Evolutionary conservation across 2,888 invertebrate genomes (phyloP).

Genomic region (Lithophane semibrunnea): DNA sequence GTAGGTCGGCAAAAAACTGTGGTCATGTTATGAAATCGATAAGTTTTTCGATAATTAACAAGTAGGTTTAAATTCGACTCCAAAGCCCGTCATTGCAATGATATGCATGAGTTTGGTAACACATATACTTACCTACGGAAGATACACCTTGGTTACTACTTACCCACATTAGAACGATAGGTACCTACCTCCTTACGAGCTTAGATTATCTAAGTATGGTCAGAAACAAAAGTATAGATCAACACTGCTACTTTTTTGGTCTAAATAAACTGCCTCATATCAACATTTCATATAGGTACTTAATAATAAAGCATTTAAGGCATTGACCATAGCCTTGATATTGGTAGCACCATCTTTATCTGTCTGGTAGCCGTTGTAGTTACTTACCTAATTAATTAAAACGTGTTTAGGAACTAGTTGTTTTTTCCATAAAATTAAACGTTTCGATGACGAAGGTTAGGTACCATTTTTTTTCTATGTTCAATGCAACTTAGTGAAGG

Average conservation of each 20-base stretch:
- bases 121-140: too few relatives aligned
- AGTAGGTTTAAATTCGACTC: too few relatives aligned
- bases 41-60: too few relatives aligned
- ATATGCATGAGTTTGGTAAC: too few relatives aligned
- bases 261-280: neutral
- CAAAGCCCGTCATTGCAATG: too few relatives aligned
- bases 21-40: too few relatives aligned
- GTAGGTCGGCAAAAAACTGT: neutral
- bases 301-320: neutral
- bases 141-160: too few relatives aligned
- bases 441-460: neutral
- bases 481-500: neutral
- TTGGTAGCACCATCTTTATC: neutral
- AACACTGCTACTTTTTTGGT: neutral
- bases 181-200: too few relatives aligned
- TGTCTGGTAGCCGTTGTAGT: neutral
- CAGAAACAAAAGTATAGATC: neutral
- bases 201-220: neutral
- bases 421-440: neutral
- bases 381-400: neutral
- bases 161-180: too few relatives aligned
- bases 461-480: neutral
- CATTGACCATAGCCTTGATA: constrained; percentile 22
- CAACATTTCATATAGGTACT: neutral
- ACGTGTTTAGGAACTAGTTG: neutral